These are phyloP conservation scores for Protaetia brevitarsis DNA, from an alignment of 1,140 invertebrate genomes.

Conservation along the genomic window DNA sequence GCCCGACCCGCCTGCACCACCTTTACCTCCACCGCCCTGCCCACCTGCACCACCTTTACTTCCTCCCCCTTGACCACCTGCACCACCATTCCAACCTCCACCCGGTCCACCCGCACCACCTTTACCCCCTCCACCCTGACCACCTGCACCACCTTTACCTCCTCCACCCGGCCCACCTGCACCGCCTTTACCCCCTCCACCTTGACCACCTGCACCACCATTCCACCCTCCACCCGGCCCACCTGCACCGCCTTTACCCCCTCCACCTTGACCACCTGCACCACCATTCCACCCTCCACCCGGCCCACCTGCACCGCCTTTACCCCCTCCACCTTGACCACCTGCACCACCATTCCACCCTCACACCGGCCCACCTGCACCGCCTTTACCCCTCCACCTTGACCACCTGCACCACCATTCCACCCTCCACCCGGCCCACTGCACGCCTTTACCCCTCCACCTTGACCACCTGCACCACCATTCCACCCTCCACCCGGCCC, in stretches of 20 bases:
- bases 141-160: neutral
- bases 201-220: too few species aligned
- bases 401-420: neutral
- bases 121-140: neutral
- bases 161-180: neutral
- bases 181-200: neutral
- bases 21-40: too few species aligned
- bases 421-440: neutral
- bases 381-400: neutral
- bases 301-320: neutral
- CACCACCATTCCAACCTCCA: too few species aligned
- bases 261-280: neutral
- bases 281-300: neutral
- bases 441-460: neutral
- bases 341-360: neutral
- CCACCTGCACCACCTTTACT: too few species aligned
- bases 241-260: too few species aligned
- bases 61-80: neutral
- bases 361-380: neutral
- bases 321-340: neutral
- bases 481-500: neutral
- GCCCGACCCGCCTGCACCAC: slow-evolving; percentile 18
- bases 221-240: too few species aligned
- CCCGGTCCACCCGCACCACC: neutral
- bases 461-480: neutral